Base-by-base conservation (phyloP, 2,113 vertebrate genomes). In the Stegostoma tigrinum region DNA sequence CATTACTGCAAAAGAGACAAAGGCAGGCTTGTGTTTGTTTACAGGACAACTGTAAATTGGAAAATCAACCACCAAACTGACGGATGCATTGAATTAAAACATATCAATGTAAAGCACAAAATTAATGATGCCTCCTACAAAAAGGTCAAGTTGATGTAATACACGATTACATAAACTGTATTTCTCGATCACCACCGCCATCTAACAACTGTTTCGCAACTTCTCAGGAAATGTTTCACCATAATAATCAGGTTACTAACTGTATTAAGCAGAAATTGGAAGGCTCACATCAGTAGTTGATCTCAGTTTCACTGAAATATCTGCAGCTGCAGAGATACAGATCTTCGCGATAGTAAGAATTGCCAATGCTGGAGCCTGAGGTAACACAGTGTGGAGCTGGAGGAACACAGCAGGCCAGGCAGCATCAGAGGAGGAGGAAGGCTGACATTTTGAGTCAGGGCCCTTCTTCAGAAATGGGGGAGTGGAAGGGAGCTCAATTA, bases 11-110 rank as follows among this genome's bases (percentile, higher is more conserved):
- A 34, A 34, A 38, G 30, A 66, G 67, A 67, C 89, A 93, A 93
- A 93, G 17, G 34, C 89, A 93, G 34, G 4, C 66, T 93, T 7
- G 64, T 6, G n/a, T 15, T 93, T n/a, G n/a, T 66, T 93, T 67
- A 93, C 89, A 93, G 89, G 34, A 38, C 61, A 66, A 64, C 34
- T 93, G 34, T 5, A 93, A 2, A 93, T 93, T 66, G 89, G 89
- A 93, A 66, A 38, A 38, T 93, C 89, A 93, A 66, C 61, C 89
- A 38, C 61, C 61, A 93, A 66, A 66, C 89, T 93, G 89, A 66
- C 89, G 67, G 89, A 34, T 83, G 8, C 61, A 93, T 64, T 93
- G 61, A 93, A 93, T 83, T 93, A 64, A 38, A 93, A 93, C 89
- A n/a, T 23, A 93, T 93, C 89, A 67, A 66, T 67, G n/a, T 93